Percentiles rank a stretch among this genome's conserved stretches.
Conservation (phyloP, 2,797 vertebrate species). For the Chiloscyllium punctatum region DNA sequence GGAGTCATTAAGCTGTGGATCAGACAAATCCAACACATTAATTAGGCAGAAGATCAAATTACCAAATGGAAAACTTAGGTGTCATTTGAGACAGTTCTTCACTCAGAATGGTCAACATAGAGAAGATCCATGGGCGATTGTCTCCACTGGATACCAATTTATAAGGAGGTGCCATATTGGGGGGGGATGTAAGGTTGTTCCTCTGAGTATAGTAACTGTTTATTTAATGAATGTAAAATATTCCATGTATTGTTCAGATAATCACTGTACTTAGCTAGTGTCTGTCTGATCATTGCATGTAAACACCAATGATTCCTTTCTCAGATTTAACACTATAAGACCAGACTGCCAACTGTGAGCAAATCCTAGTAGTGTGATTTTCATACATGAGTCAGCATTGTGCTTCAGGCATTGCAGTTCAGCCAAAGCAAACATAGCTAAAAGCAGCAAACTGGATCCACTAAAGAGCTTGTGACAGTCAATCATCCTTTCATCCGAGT, state of each 20-base stretch:
- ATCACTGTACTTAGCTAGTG: not conserved
- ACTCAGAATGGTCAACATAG: not conserved
- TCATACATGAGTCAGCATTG: not conserved
- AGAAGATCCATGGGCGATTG: not conserved
- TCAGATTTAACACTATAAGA: not conserved
- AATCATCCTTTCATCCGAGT: not conserved
- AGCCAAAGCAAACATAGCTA: constrained; percentile 8
- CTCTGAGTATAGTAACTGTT: not conserved
- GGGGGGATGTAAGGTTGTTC: not conserved
- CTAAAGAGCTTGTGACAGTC: not conserved
- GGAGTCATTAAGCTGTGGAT: not conserved
- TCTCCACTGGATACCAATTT: not conserved
- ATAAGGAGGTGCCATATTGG: not conserved
- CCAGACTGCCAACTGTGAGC: not conserved
- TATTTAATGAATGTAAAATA: not conserved
- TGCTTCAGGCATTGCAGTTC: not conserved
- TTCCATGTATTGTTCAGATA: not conserved
- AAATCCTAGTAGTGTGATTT: not conserved
- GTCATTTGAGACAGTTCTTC: not conserved
- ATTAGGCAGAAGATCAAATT: not conserved
- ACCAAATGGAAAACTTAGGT: not conserved
- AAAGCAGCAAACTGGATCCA: not conserved
- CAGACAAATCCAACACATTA: not conserved
- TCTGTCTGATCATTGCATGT: not conserved
- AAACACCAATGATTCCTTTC: not conserved